Base-by-base conservation (phyloP, 1,140 invertebrate genomes). In the Lepidurus couesii region DNA sequence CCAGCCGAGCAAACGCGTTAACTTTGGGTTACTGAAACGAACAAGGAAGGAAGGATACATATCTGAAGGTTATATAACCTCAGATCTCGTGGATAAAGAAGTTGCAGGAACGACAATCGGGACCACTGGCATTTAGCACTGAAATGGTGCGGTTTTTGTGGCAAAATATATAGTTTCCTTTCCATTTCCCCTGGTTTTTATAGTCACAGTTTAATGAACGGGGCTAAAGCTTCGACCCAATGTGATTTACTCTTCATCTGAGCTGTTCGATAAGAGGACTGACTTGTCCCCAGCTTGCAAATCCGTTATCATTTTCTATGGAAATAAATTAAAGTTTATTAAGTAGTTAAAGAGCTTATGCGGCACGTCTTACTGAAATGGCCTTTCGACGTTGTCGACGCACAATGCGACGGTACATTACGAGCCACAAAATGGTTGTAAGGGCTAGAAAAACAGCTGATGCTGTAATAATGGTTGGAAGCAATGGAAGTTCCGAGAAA, bases 361-460 rank as follows among this genome's bases (percentile, higher is more conserved):
- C 21, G 0, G 16, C 6, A 13, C n/a, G n/a, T 65, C 53, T 9
- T 65, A 65, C 53, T 16, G 53, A 65, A 65, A 65, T 65, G 21
- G 53, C 53, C 21, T 21, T 65, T 65, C 53, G 53, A 21, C 53
- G 53, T 65, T 65, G 53, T n/a, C 53, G 53, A 21, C 53, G 53
- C 8, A 65, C 53, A 7, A 65, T 65, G 53, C 53, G 53, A 16
- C 53, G 53, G 21, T 65, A 65, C 16, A 65, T 13, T 21, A 65
- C 53, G 16, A 65, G 53, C 53, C 53, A 65, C 13, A 65, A 65
- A 13, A 65, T 65, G 53, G 53, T 65, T 65, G 53, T 65, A 7
- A 65, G 53, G 4, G 53, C 53, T 16, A 65, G 13, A 21, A 65
- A 65, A 13, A 65, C 7, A 2, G 53, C 53, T 13, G 53, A 65